Evolutionary conservation across 2,113 vertebrate species (phyloP), one percentile per base, ranked within the genome.

Genomic region (Dicaeum eximium): DNA sequence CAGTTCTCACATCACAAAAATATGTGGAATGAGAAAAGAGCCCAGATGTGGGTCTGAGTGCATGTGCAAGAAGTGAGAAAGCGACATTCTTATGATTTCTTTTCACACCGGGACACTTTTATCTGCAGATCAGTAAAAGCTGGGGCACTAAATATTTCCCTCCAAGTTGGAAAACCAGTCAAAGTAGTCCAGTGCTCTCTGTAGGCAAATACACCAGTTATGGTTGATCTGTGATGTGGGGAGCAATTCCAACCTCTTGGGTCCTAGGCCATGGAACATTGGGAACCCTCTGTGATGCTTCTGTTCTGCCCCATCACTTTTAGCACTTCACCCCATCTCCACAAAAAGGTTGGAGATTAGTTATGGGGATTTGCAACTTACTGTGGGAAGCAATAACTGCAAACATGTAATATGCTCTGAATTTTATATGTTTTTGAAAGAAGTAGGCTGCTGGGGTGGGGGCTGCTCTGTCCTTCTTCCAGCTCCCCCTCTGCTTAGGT

Each of bases 1-100:
- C 6, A 17, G 28, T 65, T 14, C 54, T 83, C 31, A 65, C 21
- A 33, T 57, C 31, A 15, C 17, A 80, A 85, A 85, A 85, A 61
- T 22, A 7, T 13, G 15, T 73, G 31, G 31, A 48, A 80, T 31
- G 21, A 57, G 28, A 57, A 33, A 40, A 69, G 51, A 74, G 14
- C 23, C 35, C 35, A 56, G 30, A 10, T 3, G 0, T 3, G 0
- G 35, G 28, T 74, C 45, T 80, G 45, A 73, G 5, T 53, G 13
- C 53, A 21, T 9, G 18, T 25, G 47, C 1, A 2, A 70, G 25
- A 31, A 69, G 4, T 40, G n/a, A 86, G 70, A 54, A 75, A 89
- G 4, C 70, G 31, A 58, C 24, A 28, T 20, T 77, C 72, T 53
- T 31, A 33, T 15, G 20, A 53, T 57, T 77, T n/a, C 22, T 80